These are phyloP conservation scores for Cheirogaleus major DNA, from an alignment of 2,797 vertebrate genomes.

Conservation along the genomic window DNA sequence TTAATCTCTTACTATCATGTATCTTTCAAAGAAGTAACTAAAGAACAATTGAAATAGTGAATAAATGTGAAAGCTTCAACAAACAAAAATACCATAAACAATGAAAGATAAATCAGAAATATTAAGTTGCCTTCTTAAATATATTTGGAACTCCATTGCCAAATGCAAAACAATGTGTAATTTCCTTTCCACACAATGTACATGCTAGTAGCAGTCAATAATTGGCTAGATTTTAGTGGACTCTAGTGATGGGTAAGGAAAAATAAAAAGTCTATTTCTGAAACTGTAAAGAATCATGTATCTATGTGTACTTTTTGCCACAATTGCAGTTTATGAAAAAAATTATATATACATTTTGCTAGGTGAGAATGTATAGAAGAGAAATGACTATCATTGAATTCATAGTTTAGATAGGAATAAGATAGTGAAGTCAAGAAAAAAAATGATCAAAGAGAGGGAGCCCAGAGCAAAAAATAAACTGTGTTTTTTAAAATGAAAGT, in stretches of 20 bases:
- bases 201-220: background rate
- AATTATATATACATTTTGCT: background rate
- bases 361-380: background rate
- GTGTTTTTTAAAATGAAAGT: slow-evolving; percentile 45
- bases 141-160: background rate
- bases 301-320: background rate
- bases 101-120: background rate
- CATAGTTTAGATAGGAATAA: background rate
- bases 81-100: background rate
- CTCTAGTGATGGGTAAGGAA: background rate
- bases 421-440: slow-evolving; percentile 37
- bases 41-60: background rate
- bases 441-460: background rate
- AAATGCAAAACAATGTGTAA: background rate
- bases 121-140: background rate
- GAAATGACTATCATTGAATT: slow-evolving; percentile 17
- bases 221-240: background rate
- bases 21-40: background rate
- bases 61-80: background rate
- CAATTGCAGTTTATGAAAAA: background rate
- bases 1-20: background rate
- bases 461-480: background rate
- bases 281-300: background rate
- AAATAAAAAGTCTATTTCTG: background rate
- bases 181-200: background rate